Percentiles rank a stretch among this genome's conserved stretches.
Conservation (phyloP, 2,888 invertebrate species). For the Saturnia pavonia region DNA sequence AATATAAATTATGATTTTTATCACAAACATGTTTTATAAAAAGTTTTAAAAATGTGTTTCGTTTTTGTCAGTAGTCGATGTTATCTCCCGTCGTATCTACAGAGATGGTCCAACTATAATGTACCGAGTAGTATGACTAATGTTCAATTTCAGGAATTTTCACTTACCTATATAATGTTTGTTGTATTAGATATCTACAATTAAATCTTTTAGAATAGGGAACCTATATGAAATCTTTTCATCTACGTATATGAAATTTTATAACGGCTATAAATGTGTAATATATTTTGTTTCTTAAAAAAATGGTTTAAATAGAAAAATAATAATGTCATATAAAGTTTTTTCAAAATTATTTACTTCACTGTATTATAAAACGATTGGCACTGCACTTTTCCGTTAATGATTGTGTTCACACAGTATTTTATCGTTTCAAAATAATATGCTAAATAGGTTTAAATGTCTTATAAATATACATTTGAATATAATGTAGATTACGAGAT, state of each 20-base stretch:
- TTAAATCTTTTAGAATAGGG: not conserved
- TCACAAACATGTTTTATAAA: too few relatives aligned
- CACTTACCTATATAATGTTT: not conserved
- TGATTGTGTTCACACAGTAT: constrained; percentile 71
- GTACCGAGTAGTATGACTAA: not conserved
- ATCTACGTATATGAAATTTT: not conserved
- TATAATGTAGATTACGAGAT: constrained; percentile 71
- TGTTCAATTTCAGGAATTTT: not conserved
- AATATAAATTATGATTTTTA: too few relatives aligned
- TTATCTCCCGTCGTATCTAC: not conserved
- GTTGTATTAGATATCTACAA: not conserved
- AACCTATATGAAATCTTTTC: not conserved
- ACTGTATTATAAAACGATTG: constrained; percentile 62
- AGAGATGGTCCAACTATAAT: not conserved
- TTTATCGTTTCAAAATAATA: constrained; percentile 48
- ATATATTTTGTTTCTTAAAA: not conserved
- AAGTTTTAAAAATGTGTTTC: too few relatives aligned
- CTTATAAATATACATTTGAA: constrained; percentile 50
- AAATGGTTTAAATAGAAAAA: not conserved
- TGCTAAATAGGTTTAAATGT: constrained; percentile 34
- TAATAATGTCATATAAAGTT: not conserved
- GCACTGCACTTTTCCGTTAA: constrained; percentile 71
- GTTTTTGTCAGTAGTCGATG: not conserved
- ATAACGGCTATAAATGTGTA: not conserved
- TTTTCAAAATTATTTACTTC: constrained; percentile 27